Base-by-base conservation (phyloP, 2,888 invertebrate genomes). In the Spodoptera picta region DNA sequence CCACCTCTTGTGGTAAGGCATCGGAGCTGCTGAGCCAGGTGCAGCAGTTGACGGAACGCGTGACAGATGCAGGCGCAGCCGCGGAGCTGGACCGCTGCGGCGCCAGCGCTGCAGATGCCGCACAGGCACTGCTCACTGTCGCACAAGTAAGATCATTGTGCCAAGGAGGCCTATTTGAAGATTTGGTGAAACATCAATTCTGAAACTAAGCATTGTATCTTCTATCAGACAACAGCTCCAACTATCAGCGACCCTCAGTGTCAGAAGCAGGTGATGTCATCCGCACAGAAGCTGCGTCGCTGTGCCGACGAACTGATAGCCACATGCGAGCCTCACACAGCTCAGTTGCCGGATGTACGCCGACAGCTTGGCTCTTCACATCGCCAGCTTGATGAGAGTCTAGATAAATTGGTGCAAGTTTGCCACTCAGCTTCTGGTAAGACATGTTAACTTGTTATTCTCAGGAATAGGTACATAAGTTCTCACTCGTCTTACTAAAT, bases 21-120 rank as follows among this genome's bases (percentile, higher is more conserved):
- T 83, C 85, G 0, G 75, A 81, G 48, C 71, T 90, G 54, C 62
- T 87, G 11, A 65, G 81, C 0, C 77, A 75, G 10, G 88, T 87
- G 0, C 80, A 87, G 54, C 75, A 77, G 6, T 64, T 89, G 9
- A 74, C 81, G 0, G 70, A 81, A 42, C 58, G 65, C 3, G 59
- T 82, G 9, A 84, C 80, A 1, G 51, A 56, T 0, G 3, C 19
- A 0, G 65, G 42, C 2, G 56, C 58, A 0, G 87, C 82, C 0
- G 56, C 56, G 0, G 62, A 69, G 23, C 68, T 90, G 43, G 86
- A 86, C 59, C n/a, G 23, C 0, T 53, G 65, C 3, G 85, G 84
- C 0, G 80, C 79, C 0, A 64, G 41, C 4, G 58, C 73, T 0
- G 84, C 82, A 5, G 85, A 75, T 5, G 82, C 81, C 3, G 82